These are phyloP conservation scores for Charanyca ferruginea DNA, from an alignment of 2,888 invertebrate genomes.

Conservation along the genomic window DNA sequence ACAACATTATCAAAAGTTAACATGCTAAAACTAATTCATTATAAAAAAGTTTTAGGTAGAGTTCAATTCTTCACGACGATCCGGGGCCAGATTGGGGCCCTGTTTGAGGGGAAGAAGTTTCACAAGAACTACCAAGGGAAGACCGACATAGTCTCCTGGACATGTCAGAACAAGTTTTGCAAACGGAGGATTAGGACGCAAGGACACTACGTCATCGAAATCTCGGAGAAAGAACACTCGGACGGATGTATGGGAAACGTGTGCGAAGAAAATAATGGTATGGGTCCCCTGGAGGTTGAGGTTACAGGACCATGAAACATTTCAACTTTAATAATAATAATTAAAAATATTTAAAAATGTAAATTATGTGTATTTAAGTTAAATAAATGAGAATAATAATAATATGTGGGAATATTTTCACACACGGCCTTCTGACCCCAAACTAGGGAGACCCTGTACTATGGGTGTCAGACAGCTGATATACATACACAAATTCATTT, in stretches of 20 bases:
- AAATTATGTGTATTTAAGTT: too few relatives aligned
- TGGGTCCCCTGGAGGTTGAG: too few relatives aligned
- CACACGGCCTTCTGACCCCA: too few relatives aligned
- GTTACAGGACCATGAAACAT: too few relatives aligned
- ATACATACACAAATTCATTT: too few relatives aligned
- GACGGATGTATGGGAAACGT: constrained; percentile 16
- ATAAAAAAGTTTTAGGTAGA: constrained; percentile 47
- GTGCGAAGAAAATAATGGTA: too few relatives aligned
- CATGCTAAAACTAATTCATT: not conserved
- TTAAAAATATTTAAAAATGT: too few relatives aligned
- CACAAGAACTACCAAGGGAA: constrained; percentile 66
- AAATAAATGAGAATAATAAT: too few relatives aligned
- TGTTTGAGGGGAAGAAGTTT: constrained; percentile 60
- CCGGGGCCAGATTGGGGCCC: constrained; percentile 56
- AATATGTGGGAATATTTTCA: too few relatives aligned
- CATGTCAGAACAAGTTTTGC: constrained; percentile 53
- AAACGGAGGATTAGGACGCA: constrained; percentile 61
- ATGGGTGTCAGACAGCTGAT: too few relatives aligned
- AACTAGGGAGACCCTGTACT: too few relatives aligned
- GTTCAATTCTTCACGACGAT: constrained; percentile 57
- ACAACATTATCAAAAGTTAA: not conserved
- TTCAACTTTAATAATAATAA: too few relatives aligned
- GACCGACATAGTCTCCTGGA: constrained; percentile 58
- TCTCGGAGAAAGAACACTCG: constrained; percentile 24
- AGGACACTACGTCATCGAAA: constrained; percentile 47